Evolutionary conservation across 2,113 vertebrate genomes (phyloP).

Genomic region (Hippocampus zosterae): DNA sequence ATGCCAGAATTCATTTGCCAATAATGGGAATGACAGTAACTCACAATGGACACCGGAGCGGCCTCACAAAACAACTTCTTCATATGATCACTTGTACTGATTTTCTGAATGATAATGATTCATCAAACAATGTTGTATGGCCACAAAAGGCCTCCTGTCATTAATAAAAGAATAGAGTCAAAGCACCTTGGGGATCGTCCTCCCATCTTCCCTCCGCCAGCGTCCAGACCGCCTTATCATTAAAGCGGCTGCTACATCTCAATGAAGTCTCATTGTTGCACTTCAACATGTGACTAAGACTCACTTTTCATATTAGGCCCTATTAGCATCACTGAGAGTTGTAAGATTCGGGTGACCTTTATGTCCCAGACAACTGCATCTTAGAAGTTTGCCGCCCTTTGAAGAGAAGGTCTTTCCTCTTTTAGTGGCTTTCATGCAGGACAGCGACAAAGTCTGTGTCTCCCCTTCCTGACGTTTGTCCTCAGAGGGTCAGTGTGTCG

Average conservation of each 20-base stretch:
- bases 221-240: conserved; percentile 66
- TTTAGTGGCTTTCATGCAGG: conserved; percentile 11
- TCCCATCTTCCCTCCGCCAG: background rate
- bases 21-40: conserved; percentile 65
- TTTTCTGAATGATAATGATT: conserved; percentile 67
- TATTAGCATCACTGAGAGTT: conserved; percentile 68
- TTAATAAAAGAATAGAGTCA: conserved; percentile 76
- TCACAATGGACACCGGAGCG: conserved; percentile 54
- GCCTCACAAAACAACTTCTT: conserved; percentile 60
- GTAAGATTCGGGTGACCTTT: conserved; percentile 49
- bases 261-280: conserved; percentile 61
- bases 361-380: conserved; percentile 29
- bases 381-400: conserved; percentile 38
- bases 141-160: conserved; percentile 68
- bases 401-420: conserved; percentile 34
- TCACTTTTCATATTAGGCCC: conserved; percentile 63
- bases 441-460: background rate
- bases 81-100: conserved; percentile 64
- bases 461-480: conserved; percentile 18
- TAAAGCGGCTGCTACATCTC: conserved; percentile 62
- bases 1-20: conserved; percentile 55
- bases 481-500: background rate
- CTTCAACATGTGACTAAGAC: conserved; percentile 65
- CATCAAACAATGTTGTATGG: conserved; percentile 61
- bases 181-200: conserved; percentile 63